Conservation (phyloP, 2,888 invertebrate genomes). For the Sycophila texana region DNA sequence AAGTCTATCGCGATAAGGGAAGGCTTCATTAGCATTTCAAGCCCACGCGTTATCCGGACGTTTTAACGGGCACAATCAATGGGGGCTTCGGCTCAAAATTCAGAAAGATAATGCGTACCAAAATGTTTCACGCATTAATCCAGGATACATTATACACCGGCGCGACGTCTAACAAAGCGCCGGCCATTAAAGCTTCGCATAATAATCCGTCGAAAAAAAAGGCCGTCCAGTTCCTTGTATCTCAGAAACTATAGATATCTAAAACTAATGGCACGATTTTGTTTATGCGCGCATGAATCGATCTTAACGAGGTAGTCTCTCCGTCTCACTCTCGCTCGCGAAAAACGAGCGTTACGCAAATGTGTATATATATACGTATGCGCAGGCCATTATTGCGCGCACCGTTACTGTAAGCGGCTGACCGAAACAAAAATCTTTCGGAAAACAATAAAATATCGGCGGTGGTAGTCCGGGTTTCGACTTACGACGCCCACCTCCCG, state of each 20-base stretch:
- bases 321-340: constrained; percentile 4
- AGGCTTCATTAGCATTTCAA: no score
- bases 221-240: neutral
- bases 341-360: constrained; percentile 54
- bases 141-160: neutral
- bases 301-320: constrained; percentile 51
- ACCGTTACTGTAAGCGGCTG: neutral
- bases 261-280: constrained; percentile 50
- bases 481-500: constrained; percentile 62
- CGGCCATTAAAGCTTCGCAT: constrained; percentile 11
- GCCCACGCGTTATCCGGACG: no score
- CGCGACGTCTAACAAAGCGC: constrained; percentile 16
- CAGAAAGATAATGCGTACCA: no score
- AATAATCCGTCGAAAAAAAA: constrained; percentile 8
- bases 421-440: constrained; percentile 44
- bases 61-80: no score
- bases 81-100: no score
- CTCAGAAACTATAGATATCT: constrained; percentile 20
- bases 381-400: constrained; percentile 57
- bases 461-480: constrained; percentile 55
- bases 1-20: no score
- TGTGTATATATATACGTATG: constrained; percentile 38
- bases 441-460: constrained; percentile 51
- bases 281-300: constrained; percentile 54
- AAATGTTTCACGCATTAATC: no score